These are phyloP conservation scores for Pithys albifrons DNA, from an alignment of 2,113 vertebrate genomes.

Conservation along the genomic window DNA sequence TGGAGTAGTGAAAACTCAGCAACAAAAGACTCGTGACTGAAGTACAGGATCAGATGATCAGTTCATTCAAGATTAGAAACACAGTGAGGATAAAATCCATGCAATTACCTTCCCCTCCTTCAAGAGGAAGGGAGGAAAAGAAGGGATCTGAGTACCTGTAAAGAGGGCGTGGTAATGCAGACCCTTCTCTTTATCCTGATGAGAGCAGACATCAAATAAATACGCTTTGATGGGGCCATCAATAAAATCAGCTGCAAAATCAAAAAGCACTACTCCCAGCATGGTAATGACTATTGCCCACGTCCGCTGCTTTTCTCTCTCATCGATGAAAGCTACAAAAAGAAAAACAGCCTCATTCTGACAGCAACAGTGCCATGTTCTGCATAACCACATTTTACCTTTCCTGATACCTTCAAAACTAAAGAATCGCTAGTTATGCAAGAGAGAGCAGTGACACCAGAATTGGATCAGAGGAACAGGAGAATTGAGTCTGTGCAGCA, in stretches of 20 bases:
- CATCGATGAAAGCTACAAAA: conserved; percentile 70
- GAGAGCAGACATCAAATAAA: conserved; percentile 95
- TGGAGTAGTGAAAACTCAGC: not conserved
- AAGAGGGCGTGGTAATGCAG: conserved; percentile 95
- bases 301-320: conserved; percentile 60
- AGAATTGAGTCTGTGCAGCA: not conserved
- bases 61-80: conserved; percentile 51
- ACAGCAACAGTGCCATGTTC: not conserved
- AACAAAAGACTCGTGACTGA: conserved; percentile 62
- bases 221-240: conserved; percentile 98
- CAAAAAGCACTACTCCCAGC: conserved; percentile 94
- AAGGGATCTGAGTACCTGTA: conserved; percentile 83
- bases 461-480: not conserved
- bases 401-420: not conserved
- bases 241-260: conserved; percentile 97
- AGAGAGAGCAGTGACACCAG: not conserved
- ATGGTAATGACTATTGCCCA: conserved; percentile 91
- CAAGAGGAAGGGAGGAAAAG: not conserved
- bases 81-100: not conserved
- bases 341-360: conserved; percentile 47
- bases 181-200: conserved; percentile 91
- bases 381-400: not conserved
- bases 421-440: not conserved
- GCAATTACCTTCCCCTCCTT: not conserved
- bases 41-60: conserved; percentile 53